These are phyloP conservation scores for Pelecanus crispus DNA, from an alignment of 2,113 vertebrate species.

Conservation along the genomic window DNA sequence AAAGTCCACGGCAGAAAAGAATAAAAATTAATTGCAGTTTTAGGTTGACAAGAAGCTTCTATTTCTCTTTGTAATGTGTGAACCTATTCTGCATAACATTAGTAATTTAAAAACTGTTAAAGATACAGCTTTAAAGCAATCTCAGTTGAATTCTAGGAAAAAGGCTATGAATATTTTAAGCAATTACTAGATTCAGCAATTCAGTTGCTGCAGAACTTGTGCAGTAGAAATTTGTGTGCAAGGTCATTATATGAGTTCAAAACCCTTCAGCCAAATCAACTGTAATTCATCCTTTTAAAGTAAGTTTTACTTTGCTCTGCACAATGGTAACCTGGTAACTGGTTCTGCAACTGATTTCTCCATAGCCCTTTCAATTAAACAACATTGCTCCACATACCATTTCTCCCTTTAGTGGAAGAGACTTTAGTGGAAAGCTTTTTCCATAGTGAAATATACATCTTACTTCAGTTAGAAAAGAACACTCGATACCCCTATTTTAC, in stretches of 20 bases:
- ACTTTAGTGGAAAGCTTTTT: background rate
- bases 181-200: background rate
- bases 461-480: background rate
- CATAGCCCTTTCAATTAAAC: background rate
- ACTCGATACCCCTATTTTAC: background rate
- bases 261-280: background rate
- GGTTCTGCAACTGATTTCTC: background rate
- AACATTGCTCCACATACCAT: background rate
- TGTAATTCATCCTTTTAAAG: background rate
- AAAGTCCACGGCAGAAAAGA: background rate
- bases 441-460: background rate
- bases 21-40: background rate
- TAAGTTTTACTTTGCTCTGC: background rate
- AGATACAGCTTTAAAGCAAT: background rate
- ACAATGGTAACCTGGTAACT: background rate
- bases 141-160: background rate
- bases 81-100: background rate
- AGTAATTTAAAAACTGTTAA: background rate
- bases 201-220: background rate
- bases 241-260: background rate
- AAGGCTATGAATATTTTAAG: background rate
- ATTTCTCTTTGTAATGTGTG: background rate
- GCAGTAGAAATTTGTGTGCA: background rate
- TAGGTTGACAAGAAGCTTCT: background rate
- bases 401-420: background rate